A percentile compares a stretch with the other conserved stretches of the same genome.
These are phyloP conservation scores for Drosophila nr. perissopoda DNA, from an alignment of 2,888 invertebrate species.

Conservation along the genomic window DNA sequence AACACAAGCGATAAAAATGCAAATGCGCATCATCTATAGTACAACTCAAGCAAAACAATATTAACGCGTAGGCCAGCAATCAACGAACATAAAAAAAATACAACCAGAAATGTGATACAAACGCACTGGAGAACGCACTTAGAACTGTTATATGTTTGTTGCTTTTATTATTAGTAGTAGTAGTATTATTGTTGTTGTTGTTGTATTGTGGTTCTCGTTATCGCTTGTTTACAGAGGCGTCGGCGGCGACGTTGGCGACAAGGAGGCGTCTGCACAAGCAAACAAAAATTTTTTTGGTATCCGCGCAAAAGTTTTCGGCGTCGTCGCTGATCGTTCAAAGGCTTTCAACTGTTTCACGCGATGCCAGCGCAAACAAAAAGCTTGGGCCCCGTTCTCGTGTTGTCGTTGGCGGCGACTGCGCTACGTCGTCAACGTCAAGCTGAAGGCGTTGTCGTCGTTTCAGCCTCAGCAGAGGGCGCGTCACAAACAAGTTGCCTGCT, in stretches of 20 bases:
- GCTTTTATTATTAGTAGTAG: not conserved
- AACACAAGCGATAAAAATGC: slow-evolving; percentile 21
- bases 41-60: slow-evolving; percentile 37
- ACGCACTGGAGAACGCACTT: slow-evolving; percentile 41
- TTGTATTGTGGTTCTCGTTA: slow-evolving; percentile 5
- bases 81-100: slow-evolving; percentile 16
- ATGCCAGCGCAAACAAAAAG: slow-evolving; percentile 80
- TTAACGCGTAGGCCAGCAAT: slow-evolving; percentile 19
- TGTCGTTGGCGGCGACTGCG: slow-evolving; percentile 57
- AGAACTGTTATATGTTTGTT: slow-evolving; percentile 17
- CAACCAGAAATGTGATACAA: slow-evolving; percentile 10
- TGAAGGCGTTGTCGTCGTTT: slow-evolving; percentile 34
- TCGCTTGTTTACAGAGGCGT: slow-evolving; percentile 23
- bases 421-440: slow-evolving; percentile 44
- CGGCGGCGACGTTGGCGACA: slow-evolving; percentile 53
- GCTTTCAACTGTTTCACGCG: slow-evolving; percentile 84
- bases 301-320: slow-evolving; percentile 83
- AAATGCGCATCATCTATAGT: not conserved
- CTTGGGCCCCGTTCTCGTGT: slow-evolving; percentile 67
- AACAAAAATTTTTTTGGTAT: slow-evolving; percentile 66
- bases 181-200: not conserved
- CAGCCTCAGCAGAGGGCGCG: slow-evolving; percentile 56
- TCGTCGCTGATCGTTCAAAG: slow-evolving; percentile 84
- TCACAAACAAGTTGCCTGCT: slow-evolving; percentile 53
- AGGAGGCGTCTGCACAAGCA: slow-evolving; percentile 66